phyloP scores from a whole-genome alignment of 1,140 invertebrate genomes.

The Drosophila leontia region DNA sequence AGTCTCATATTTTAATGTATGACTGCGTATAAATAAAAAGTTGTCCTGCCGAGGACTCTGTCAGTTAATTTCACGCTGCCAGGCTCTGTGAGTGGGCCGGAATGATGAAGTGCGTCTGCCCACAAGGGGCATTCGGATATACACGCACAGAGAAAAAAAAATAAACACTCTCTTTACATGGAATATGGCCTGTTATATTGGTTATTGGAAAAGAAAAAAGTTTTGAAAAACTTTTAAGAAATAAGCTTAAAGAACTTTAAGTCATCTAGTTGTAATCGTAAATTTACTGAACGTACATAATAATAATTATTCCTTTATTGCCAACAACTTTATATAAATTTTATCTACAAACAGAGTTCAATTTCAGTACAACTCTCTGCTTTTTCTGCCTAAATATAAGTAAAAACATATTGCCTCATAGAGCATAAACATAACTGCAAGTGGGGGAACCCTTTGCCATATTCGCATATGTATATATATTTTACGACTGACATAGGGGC shows the following conservation, averaged over 20 bases:
- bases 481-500: conserved; percentile 68
- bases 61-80: conserved; percentile 82
- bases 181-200: not conserved
- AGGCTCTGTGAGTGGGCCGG: conserved; percentile 68
- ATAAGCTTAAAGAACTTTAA: not conserved
- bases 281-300: not conserved
- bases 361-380: no score
- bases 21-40: conserved; percentile 76
- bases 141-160: conserved; percentile 5
- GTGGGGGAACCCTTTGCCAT: conserved; percentile 20
- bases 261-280: not conserved
- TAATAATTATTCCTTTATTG: not conserved
- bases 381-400: conserved; percentile 1
- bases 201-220: not conserved
- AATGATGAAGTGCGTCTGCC: conserved; percentile 74
- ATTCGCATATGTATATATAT: conserved; percentile 42
- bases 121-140: conserved; percentile 27
- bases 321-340: not conserved
- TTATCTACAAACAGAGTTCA: not conserved
- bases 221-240: not conserved
- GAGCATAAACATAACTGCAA: conserved; percentile 38
- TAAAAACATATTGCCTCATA: conserved; percentile 38
- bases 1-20: conserved; percentile 75
- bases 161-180: not conserved
- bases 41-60: conserved; percentile 62